These are phyloP conservation scores for Chirona hameri DNA, from an alignment of 2,888 invertebrate genomes.

Conservation along the genomic window DNA sequence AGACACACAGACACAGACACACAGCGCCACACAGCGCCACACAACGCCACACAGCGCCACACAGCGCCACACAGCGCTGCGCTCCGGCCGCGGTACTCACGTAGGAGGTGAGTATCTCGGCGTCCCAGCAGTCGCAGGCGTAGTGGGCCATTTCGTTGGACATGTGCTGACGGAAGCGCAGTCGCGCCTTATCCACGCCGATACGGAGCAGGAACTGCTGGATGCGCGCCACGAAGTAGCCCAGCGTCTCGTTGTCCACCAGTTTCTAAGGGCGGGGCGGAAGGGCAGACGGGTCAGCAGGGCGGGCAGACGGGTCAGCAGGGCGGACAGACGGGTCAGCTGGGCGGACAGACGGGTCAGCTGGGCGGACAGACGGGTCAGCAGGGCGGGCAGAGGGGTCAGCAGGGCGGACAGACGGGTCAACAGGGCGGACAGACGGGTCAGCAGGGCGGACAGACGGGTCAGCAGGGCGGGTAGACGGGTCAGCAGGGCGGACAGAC, in stretches of 20 bases:
- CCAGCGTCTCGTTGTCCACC: conserved; percentile 94
- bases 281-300: neutral
- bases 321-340: neutral
- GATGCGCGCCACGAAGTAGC: conserved; percentile 96
- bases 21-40: too few relatives aligned
- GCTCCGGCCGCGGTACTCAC: conserved; percentile 51
- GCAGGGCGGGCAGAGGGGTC: neutral
- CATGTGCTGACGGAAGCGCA: conserved; percentile 98
- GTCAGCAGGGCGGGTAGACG: too few relatives aligned
- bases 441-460: neutral
- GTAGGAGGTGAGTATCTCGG: conserved; percentile 93
- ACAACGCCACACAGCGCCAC: neutral
- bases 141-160: conserved; percentile 99
- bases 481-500: too few relatives aligned
- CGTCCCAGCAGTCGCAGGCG: conserved; percentile 99
- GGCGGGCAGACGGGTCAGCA: too few relatives aligned
- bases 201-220: conserved; percentile 78
- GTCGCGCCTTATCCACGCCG: conserved; percentile 77
- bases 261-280: conserved; percentile 58
- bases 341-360: neutral
- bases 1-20: too few relatives aligned
- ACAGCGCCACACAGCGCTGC: neutral
- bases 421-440: neutral
- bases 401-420: neutral
- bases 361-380: neutral